Base-by-base conservation (phyloP, 1,140 invertebrate genomes). In the Himalopsyche phryganea region DNA sequence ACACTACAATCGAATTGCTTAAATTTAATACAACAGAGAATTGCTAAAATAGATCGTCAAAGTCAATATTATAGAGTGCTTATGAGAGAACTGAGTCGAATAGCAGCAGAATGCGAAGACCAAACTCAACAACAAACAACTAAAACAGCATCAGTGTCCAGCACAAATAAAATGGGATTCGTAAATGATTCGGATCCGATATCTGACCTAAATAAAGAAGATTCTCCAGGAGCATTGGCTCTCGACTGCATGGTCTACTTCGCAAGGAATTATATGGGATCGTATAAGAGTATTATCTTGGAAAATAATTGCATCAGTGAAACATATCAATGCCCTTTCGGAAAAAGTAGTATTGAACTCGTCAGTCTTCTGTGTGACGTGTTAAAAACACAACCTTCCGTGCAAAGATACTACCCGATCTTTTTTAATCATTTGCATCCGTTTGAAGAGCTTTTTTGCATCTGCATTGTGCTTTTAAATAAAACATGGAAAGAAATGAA, bases 401-500 rank as follows among this genome's bases (percentile, higher is more conserved):
- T 92, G 10, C 85, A 88, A 49, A 87, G 83, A 35, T 96, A 91
- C 73, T 92, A 96, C 73, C 90, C 92, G 0, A 88, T 97, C 82
- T 96, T 97, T 67, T 97, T 97, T 69, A 92, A 88, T 0, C 90
- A 94, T 71, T 94, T 96, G 71, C 87, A 91, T 73, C 91, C 94
- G 0, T 94, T 98, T 67, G 93, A 97, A 72, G 94, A 98, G 73
- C 87, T 96, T 60, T 98, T 94, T 68, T 95, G 91, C 66, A 89
- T 92, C 58, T 94, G 92, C 68, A 93, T 96, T 62, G 86, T 93
- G 23, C 73, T 95, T 1, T 70, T 97, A 5, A 96, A 96, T 69
- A 96, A 96, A 78, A 98, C 95, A 0, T 98, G 95, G 95, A 94
- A 96, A 69, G 95, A 98, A 74, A 98, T 98, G 94, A 85, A 90